phyloP scores from a whole-genome alignment of 1,140 invertebrate genomes.

The Drosophila lacertosa region DNA sequence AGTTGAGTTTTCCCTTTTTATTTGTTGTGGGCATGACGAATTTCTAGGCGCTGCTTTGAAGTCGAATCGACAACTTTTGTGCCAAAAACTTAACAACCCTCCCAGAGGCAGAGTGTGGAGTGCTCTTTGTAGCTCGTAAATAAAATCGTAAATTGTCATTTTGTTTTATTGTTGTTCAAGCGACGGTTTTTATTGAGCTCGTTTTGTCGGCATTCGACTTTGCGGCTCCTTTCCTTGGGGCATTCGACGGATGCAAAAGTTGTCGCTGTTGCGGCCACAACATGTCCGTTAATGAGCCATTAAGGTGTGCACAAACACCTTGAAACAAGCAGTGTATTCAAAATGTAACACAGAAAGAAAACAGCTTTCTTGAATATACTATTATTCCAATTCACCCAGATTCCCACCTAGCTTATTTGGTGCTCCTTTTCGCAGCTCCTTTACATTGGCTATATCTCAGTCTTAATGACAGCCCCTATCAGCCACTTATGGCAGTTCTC shows the following conservation, averaged over 20 bases:
- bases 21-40: constrained; percentile 66
- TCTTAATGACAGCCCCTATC: not conserved
- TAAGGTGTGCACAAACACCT: constrained; percentile 60
- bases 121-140: constrained; percentile 62
- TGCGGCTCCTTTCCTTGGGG: not conserved
- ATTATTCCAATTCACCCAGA: too few relatives aligned
- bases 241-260: constrained; percentile 48
- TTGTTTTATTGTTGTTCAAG: constrained; percentile 80
- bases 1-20: constrained; percentile 17
- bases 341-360: too few relatives aligned
- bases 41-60: constrained; percentile 63
- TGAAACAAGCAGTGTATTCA: not conserved
- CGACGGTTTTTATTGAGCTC: constrained; percentile 80
- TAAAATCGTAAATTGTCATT: constrained; percentile 82
- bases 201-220: constrained; percentile 61
- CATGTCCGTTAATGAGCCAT: constrained; percentile 76
- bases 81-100: constrained; percentile 21
- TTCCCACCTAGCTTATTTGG: too few relatives aligned
- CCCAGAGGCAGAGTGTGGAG: too few relatives aligned
- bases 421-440: too few relatives aligned
- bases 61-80: constrained; percentile 29
- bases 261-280: constrained; percentile 41
- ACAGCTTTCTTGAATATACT: too few relatives aligned
- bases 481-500: not conserved
- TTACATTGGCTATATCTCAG: too few relatives aligned